phyloP scores from a whole-genome alignment of 64 coral and sea anemone species.

The Actinia equina region DNA sequence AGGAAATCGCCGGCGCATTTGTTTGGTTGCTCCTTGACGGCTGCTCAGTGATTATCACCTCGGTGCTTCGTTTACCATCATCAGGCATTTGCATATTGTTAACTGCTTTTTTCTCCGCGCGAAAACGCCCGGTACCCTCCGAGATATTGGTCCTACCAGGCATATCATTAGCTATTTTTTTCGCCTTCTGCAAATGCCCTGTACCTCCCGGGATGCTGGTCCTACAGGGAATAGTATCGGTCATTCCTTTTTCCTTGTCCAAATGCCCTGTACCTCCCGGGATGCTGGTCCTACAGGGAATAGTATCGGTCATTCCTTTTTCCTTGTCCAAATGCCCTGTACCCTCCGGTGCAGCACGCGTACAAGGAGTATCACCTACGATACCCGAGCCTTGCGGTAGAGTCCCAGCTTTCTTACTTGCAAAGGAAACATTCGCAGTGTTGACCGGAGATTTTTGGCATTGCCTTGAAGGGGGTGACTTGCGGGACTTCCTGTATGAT shows the following conservation, averaged over 20 bases:
- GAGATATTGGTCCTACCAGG: too few relatives aligned
- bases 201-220: not conserved
- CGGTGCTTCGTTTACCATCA: not conserved
- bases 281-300: not conserved
- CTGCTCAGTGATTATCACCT: not conserved
- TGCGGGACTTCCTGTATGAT: not conserved
- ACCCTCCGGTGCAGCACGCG: not conserved
- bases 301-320: not conserved
- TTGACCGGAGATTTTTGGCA: not conserved
- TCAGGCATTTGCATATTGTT: not conserved
- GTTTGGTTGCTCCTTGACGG: not conserved
- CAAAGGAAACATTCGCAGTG: not conserved
- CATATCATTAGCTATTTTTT: too few relatives aligned
- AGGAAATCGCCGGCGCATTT: not conserved
- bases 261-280: not conserved
- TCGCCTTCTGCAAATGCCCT: not conserved
- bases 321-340: not conserved
- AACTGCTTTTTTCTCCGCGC: not conserved
- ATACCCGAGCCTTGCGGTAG: too few relatives aligned
- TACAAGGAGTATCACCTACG: not conserved
- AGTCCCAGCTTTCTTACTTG: too few relatives aligned
- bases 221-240: not conserved
- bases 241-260: not conserved
- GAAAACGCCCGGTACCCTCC: too few relatives aligned
- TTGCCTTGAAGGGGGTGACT: not conserved